Evolutionary conservation across 2,113 vertebrate species (phyloP).

Genomic region (Misgurnus mizolepis): DNA sequence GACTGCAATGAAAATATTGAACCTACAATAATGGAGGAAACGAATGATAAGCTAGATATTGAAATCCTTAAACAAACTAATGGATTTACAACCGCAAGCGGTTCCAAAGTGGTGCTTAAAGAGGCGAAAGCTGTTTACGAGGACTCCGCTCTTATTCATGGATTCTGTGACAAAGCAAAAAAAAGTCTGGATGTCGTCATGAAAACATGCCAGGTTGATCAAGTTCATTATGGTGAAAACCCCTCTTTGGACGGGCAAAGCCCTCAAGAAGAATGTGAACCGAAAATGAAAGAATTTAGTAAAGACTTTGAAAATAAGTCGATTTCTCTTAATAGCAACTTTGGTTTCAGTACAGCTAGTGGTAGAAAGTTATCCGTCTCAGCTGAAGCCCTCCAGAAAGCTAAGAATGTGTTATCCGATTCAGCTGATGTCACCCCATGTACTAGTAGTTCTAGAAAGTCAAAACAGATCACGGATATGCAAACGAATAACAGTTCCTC

Average conservation of each 20-base stretch:
- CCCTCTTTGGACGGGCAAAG: conserved; percentile 46
- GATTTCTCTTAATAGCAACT: conserved; percentile 45
- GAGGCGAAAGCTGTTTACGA: conserved; percentile 53
- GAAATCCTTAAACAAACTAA: conserved; percentile 4
- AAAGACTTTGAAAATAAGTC: conserved; percentile 30
- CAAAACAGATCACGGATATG: background rate
- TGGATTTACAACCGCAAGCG: conserved; percentile 36
- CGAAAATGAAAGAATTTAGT: conserved; percentile 48
- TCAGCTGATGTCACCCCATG: conserved; percentile 52
- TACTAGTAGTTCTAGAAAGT: conserved; percentile 23
- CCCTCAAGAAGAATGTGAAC: conserved; percentile 52
- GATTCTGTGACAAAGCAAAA: background rate
- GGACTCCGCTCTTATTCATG: conserved; percentile 41
- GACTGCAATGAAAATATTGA: background rate
- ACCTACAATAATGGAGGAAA: conserved; percentile 55
- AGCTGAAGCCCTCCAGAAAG: conserved; percentile 71
- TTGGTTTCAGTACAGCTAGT: conserved; percentile 81
- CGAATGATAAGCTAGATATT: background rate
- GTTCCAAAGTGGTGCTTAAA: conserved; percentile 56
- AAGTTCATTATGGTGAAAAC: conserved; percentile 70
- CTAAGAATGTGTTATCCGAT: conserved; percentile 72
- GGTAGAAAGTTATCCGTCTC: conserved; percentile 75
- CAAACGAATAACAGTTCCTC: conserved; percentile 1
- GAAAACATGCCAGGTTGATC: conserved; percentile 76
- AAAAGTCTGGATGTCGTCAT: conserved; percentile 67